Evolutionary conservation across 2,113 vertebrate species (phyloP).

Genomic region (Pogona vitticeps): DNA sequence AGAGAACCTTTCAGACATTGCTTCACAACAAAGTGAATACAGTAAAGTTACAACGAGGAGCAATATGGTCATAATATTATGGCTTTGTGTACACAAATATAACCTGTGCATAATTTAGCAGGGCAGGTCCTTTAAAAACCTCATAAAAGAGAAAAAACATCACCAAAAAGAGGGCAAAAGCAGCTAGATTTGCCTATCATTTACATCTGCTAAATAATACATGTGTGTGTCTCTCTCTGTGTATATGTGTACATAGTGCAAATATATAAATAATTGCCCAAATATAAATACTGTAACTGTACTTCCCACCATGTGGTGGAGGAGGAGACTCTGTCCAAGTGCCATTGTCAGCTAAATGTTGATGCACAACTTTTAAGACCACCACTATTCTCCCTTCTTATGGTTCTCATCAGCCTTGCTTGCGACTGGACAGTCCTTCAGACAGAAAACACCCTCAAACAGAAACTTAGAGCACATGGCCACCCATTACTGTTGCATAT

Average conservation of each 20-base stretch:
- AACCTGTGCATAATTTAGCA: neutral
- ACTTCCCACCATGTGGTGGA: neutral
- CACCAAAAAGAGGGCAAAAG: too few relatives aligned
- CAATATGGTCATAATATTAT: neutral
- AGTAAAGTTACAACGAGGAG: slow-evolving; percentile 1
- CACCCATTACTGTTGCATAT: neutral
- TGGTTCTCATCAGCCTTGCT: neutral
- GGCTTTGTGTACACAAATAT: neutral
- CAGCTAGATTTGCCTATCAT: neutral
- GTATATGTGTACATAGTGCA: too few relatives aligned
- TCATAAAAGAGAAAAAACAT: neutral
- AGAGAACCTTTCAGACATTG: neutral
- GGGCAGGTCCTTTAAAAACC: neutral
- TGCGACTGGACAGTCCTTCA: too few relatives aligned
- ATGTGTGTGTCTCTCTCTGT: too few relatives aligned
- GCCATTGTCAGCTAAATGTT: too few relatives aligned
- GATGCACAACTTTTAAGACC: neutral
- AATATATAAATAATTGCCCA: neutral
- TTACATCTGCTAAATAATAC: neutral
- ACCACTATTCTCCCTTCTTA: too few relatives aligned
- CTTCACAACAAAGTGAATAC: slow-evolving; percentile 29
- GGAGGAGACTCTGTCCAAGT: too few relatives aligned
- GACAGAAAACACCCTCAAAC: too few relatives aligned
- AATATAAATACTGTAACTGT: neutral
- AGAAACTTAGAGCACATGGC: neutral